Conservation (phyloP, 2,888 invertebrate genomes). For the Crossocerus cetratus region DNA sequence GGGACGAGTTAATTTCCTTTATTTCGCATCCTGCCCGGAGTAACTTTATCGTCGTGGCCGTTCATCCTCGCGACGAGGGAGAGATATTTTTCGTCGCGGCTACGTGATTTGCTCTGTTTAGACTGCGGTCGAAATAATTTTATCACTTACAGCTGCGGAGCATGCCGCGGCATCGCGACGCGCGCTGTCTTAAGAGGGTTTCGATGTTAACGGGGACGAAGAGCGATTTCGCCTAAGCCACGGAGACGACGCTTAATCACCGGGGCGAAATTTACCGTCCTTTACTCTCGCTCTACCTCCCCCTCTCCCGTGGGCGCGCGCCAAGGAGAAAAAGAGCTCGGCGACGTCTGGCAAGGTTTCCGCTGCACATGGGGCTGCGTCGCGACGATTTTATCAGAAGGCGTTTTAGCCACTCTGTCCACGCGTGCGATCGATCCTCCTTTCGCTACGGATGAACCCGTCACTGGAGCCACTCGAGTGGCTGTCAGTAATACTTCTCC, state of each 20-base stretch:
- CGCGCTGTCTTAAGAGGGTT: slow-evolving; percentile 58
- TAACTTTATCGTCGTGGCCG: slow-evolving; percentile 23
- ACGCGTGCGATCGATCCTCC: slow-evolving; percentile 8
- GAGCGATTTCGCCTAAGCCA: slow-evolving; percentile 62
- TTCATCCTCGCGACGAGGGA: neutral
- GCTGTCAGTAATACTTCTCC: no score
- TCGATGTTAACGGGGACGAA: slow-evolving; percentile 60
- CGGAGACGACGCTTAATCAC: slow-evolving; percentile 60
- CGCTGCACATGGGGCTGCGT: neutral
- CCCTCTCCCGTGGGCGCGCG: neutral
- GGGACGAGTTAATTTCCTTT: no score
- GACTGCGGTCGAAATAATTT: slow-evolving; percentile 46
- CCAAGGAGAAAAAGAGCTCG: slow-evolving; percentile 30
- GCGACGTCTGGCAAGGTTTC: slow-evolving; percentile 14
- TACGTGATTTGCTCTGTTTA: slow-evolving; percentile 32
- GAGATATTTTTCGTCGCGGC: neutral
- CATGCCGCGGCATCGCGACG: slow-evolving; percentile 31
- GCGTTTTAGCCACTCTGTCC: neutral
- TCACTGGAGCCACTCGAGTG: slow-evolving; percentile 4
- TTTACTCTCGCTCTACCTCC: slow-evolving; percentile 9
- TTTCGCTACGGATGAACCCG: slow-evolving; percentile 3
- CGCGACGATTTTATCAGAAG: slow-evolving; percentile 5
- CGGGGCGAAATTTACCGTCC: slow-evolving; percentile 60
- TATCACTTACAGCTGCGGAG: slow-evolving; percentile 28
- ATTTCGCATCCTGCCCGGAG: neutral